Evolutionary conservation across 2,888 invertebrate genomes (phyloP).

Genomic region (Syrphus vitripennis): DNA sequence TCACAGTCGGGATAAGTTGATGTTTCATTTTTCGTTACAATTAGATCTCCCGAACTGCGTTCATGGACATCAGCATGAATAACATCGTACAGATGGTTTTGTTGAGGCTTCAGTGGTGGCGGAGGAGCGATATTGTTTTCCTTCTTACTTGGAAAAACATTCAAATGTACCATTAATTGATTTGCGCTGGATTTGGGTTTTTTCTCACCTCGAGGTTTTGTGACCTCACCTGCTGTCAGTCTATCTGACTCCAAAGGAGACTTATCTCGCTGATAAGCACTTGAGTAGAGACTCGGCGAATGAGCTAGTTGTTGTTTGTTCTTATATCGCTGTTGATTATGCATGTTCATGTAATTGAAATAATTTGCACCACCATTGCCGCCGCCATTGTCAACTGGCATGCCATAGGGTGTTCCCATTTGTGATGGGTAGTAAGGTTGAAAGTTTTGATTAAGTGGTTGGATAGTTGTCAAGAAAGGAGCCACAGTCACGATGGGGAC

Average conservation of each 20-base stretch:
- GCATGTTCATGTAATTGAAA: constrained; percentile 62
- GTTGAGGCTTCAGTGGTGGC: not conserved
- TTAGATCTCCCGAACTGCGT: not conserved
- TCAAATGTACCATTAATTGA: constrained; percentile 86
- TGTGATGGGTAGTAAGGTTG: constrained; percentile 39
- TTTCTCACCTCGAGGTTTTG: constrained; percentile 72
- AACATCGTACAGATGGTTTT: constrained; percentile 56
- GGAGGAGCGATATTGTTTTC: constrained; percentile 1
- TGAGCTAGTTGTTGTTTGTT: constrained; percentile 44
- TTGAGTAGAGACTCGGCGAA: constrained; percentile 60
- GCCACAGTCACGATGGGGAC: constrained; percentile 29
- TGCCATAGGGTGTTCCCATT: constrained; percentile 64
- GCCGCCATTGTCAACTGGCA: constrained; percentile 66
- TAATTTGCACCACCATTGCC: constrained; percentile 29
- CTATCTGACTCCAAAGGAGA: constrained; percentile 73
- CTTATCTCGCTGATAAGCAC: constrained; percentile 74
- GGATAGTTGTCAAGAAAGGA: constrained; percentile 41
- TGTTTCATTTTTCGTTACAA: constrained; percentile 1
- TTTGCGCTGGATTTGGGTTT: constrained; percentile 78
- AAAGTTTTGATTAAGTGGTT: constrained; percentile 37
- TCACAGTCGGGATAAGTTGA: constrained; percentile 45
- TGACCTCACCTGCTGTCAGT: constrained; percentile 12
- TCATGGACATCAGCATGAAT: constrained; percentile 63
- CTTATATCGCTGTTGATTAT: constrained; percentile 29
- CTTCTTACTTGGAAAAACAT: constrained; percentile 84